Evolutionary conservation across 2,797 vertebrate genomes (phyloP).

Genomic region (Trachurus trachurus): DNA sequence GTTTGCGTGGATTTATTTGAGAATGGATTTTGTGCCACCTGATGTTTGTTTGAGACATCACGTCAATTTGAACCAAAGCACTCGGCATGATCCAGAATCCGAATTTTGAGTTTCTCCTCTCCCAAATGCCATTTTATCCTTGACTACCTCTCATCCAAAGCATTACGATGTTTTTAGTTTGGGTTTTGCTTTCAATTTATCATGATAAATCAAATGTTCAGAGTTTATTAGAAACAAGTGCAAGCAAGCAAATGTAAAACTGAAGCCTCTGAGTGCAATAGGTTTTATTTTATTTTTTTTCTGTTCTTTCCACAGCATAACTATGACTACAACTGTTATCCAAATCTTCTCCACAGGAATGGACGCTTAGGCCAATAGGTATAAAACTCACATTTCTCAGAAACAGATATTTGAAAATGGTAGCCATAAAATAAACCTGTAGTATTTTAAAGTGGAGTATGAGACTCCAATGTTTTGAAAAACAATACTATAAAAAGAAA

Average conservation of each 20-base stretch:
- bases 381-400: not conserved
- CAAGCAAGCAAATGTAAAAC: conserved; percentile 14
- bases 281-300: not conserved
- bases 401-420: not conserved
- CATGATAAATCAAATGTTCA: conserved; percentile 9
- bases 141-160: conserved; percentile 31
- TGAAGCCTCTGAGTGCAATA: conserved; percentile 4
- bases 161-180: conserved; percentile 22
- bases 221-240: not conserved
- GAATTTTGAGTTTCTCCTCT: conserved; percentile 54
- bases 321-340: not conserved
- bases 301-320: not conserved
- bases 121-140: conserved; percentile 47
- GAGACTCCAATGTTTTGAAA: not conserved
- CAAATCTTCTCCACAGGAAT: not conserved
- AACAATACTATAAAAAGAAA: not conserved
- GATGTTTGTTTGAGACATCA: conserved; percentile 75
- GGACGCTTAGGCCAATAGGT: not conserved
- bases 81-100: conserved; percentile 53
- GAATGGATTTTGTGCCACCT: conserved; percentile 76
- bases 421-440: not conserved
- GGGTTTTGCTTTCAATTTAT: conserved; percentile 26
- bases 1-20: conserved; percentile 60
- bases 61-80: conserved; percentile 68
- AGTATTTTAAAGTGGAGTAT: not conserved